Conservation (phyloP, 2,113 vertebrate genomes). For the Anseranas semipalmata region DNA sequence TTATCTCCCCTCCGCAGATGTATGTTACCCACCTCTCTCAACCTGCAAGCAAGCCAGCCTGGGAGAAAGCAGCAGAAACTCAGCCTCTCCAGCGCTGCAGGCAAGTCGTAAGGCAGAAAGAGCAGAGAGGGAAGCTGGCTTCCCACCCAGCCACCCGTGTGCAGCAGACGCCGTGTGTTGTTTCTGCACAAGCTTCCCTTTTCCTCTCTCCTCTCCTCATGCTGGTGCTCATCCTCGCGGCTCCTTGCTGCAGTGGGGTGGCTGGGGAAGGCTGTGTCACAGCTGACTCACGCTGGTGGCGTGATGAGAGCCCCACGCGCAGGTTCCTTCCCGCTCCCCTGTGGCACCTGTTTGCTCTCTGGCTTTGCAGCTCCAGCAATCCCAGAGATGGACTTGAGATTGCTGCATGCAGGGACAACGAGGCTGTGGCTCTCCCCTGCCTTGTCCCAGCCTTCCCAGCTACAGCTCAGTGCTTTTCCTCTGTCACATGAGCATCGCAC, state of each 20-base stretch:
- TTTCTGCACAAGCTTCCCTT: neutral
- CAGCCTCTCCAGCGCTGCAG: neutral
- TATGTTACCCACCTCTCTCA: neutral
- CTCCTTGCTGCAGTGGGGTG: neutral
- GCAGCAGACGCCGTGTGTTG: too few relatives aligned
- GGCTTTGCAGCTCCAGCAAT: neutral
- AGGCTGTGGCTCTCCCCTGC: neutral
- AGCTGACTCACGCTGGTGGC: neutral
- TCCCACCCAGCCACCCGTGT: neutral
- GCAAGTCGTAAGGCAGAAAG: neutral
- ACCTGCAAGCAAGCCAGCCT: neutral
- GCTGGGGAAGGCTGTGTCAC: neutral
- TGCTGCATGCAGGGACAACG: too few relatives aligned
- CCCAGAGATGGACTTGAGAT: neutral
- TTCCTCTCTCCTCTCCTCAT: neutral
- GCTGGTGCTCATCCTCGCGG: neutral
- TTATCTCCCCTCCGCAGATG: constrained; percentile 59
- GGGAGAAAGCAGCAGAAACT: fast-evolving
- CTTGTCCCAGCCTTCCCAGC: neutral
- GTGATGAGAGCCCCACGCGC: neutral
- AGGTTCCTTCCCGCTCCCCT: neutral
- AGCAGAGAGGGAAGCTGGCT: neutral
- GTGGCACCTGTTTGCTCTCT: neutral
- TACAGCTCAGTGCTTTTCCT: neutral
- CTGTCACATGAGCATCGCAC: neutral